Percentiles rank a stretch among this genome's conserved stretches.
Evolutionary conservation across 2,888 invertebrate genomes (phyloP).

Genomic region (Muscina levida): DNA sequence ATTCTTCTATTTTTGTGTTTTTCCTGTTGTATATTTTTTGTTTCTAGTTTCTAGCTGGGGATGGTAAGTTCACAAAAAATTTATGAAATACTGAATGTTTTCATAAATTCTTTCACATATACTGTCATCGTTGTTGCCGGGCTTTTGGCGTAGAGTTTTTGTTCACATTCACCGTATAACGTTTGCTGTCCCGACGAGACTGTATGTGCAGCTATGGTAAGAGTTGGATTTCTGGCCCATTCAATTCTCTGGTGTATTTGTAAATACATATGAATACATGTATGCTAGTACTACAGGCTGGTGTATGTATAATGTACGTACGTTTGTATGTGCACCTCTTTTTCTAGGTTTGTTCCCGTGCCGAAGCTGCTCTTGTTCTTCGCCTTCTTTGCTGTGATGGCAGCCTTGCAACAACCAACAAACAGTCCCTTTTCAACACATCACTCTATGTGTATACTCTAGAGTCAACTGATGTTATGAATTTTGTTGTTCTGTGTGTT

Average conservation of each 20-base stretch:
- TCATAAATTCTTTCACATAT: constrained; percentile 38
- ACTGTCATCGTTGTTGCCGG: constrained; percentile 41
- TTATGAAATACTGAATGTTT: constrained; percentile 49
- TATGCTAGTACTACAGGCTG: no score
- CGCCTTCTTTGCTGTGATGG: constrained; percentile 12
- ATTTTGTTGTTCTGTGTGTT: constrained; percentile 8
- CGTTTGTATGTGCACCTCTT: constrained; percentile 2
- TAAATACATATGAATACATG: constrained; percentile 38
- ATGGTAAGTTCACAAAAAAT: constrained; percentile 22
- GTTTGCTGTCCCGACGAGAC: neutral
- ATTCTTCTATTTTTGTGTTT: constrained; percentile 1
- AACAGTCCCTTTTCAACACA: constrained; percentile 44
- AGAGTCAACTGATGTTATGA: constrained; percentile 25
- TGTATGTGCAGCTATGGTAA: no score
- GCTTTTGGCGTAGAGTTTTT: constrained; percentile 37
- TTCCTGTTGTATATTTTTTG: neutral
- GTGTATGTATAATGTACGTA: neutral
- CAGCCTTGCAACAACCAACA: neutral
- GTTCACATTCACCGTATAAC: neutral
- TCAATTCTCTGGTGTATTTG: constrained; percentile 43
- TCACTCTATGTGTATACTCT: constrained; percentile 25
- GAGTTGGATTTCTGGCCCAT: neutral
- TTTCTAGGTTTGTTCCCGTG: constrained; percentile 36
- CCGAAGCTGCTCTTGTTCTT: neutral
- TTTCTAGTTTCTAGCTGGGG: no score